Base-by-base conservation (phyloP, 2,797 vertebrate species). In the Sciurus vulgaris region DNA sequence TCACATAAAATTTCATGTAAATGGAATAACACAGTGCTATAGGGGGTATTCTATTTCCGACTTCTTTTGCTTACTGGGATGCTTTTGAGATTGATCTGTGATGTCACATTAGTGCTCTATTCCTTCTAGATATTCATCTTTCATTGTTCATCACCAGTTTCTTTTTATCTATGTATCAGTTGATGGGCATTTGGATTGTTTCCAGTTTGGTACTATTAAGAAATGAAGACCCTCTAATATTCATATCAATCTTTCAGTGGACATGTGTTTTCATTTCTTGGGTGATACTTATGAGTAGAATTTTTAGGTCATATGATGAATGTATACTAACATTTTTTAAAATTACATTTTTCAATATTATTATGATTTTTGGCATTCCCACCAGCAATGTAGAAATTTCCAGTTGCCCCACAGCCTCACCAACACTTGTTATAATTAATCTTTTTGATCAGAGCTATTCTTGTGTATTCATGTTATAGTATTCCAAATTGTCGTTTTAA, bases 241-340 rank as follows among this genome's bases (percentile, higher is more conserved):
- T 49, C 30, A 24, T 63, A 3, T 56, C 28, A 12, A 30, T 47
- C 78, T 78, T 96, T 76, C 49, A 20, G 14, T 88, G 49, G 51
- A n/a, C 15, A 2, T 33, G 15, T 51, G 17, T 51, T 81, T 88
- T 96, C 59, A 65, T 78, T 95, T 95, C n/a, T 77, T 49, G 20
- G 30, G 56, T 70, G 70, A 85, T 70, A 51, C 7, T 49, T 78
- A 87, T 86, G 35, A n/a, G 6, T 49, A n/a, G 56, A 74, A n/a
- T 10, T 74, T 7, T 13, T 49, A 7, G 22, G 24, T 92, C 15
- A 26, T 47, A 41, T 51, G 22, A 8, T 65, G 70, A 54, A 30
- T 87, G 11, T 28, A 49, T 74, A 35, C 69, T 70, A 65, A 92
- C 59, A 89, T 63, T 78, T 83, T 83, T 78, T 78, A 18, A 90